A percentile compares a stretch with the other conserved stretches of the same genome.
Evolutionary conservation across 2,113 vertebrate species (phyloP).

Genomic region (Brachyistius frenatus): DNA sequence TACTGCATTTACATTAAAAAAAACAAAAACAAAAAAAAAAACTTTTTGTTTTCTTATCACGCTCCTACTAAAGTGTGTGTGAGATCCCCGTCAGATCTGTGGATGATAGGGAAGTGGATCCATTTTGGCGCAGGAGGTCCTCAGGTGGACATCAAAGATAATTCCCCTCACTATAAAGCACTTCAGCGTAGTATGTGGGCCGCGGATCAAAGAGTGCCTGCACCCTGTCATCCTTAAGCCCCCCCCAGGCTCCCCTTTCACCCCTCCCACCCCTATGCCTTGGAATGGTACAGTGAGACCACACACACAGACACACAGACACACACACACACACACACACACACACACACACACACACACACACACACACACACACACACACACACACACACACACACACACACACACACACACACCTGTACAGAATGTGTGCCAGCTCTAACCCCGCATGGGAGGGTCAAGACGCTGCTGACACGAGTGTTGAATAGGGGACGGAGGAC

Average conservation of each 20-base stretch:
- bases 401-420: constrained; percentile 42
- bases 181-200: constrained; percentile 55
- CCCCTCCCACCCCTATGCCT: constrained; percentile 5
- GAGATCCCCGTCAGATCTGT: constrained; percentile 4
- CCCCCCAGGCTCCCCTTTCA: constrained; percentile 1
- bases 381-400: constrained; percentile 20
- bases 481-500: constrained; percentile 51
- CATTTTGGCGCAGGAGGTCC: constrained; percentile 46
- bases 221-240: constrained; percentile 71
- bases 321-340: background rate
- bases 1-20: background rate
- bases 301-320: constrained; percentile 57
- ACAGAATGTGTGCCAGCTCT: constrained; percentile 31
- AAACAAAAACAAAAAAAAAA: background rate
- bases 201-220: constrained; percentile 73
- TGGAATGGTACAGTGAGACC: constrained; percentile 57
- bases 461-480: constrained; percentile 33
- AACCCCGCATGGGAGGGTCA: constrained; percentile 46
- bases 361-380: constrained; percentile 1
- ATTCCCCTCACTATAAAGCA: constrained; percentile 55
- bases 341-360: constrained; percentile 23
- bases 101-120: constrained; percentile 13
- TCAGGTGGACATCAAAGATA: constrained; percentile 72
- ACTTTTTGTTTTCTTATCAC: background rate
- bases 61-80: background rate